Evolutionary conservation across 2,888 invertebrate genomes (phyloP).

Genomic region (Rhagonycha lutea): DNA sequence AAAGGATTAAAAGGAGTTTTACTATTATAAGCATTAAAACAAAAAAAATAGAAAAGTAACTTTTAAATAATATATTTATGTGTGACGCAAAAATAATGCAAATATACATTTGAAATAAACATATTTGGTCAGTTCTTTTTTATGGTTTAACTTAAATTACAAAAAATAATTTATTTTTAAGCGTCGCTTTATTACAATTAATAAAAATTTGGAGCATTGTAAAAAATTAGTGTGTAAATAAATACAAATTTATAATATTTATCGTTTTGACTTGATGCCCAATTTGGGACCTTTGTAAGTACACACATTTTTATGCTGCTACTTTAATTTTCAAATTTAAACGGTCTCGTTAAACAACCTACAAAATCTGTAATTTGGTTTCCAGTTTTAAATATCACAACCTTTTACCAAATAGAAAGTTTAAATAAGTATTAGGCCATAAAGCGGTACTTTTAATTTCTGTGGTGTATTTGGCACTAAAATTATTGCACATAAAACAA

Average conservation of each 20-base stretch:
- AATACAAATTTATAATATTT: background rate
- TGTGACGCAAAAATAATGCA: background rate
- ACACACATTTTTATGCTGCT: background rate
- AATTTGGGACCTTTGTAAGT: background rate
- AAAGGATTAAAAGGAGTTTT: too few relatives aligned
- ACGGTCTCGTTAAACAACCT: background rate
- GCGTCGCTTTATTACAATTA: background rate
- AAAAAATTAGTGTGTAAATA: slow-evolving; percentile 12
- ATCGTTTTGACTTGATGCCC: background rate
- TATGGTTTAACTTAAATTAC: slow-evolving; percentile 15
- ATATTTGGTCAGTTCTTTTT: slow-evolving; percentile 24
- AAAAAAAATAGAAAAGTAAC: slow-evolving; percentile 6
- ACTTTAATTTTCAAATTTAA: background rate
- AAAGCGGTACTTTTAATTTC: background rate
- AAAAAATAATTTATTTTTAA: slow-evolving; percentile 20
- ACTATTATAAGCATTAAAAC: too few relatives aligned
- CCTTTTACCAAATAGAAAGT: background rate
- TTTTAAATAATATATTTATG: background rate
- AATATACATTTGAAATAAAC: slow-evolving; percentile 23
- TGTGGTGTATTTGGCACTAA: background rate
- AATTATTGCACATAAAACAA: background rate
- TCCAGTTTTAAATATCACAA: background rate
- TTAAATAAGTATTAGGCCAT: background rate
- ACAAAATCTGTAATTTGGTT: background rate
- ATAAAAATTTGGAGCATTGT: background rate